phyloP scores from a whole-genome alignment of 2,888 invertebrate genomes.

The Epirrhoe tristata region DNA sequence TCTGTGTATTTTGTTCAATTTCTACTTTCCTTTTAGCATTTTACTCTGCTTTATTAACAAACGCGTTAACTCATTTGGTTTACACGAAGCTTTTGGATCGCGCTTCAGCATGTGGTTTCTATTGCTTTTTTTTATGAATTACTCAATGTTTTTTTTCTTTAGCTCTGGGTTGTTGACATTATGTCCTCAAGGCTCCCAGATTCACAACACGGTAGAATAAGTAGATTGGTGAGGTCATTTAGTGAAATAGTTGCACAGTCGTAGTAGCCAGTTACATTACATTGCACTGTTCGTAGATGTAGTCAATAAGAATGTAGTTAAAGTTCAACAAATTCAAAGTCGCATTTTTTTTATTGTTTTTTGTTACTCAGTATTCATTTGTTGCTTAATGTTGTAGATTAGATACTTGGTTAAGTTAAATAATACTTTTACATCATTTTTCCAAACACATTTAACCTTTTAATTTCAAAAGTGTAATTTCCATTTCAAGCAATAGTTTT shows the following conservation, averaged over 20 bases:
- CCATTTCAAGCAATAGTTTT: neutral
- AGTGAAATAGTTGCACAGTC: slow-evolving; percentile 21
- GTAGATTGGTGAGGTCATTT: slow-evolving; percentile 19
- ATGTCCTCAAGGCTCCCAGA: slow-evolving; percentile 77
- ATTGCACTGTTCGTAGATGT: neutral
- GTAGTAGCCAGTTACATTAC: no score
- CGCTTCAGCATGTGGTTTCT: slow-evolving; percentile 53
- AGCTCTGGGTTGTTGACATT: slow-evolving; percentile 71
- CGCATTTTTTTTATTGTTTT: neutral
- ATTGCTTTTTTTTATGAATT: slow-evolving; percentile 40
- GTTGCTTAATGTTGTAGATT: slow-evolving; percentile 12
- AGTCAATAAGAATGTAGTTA: neutral
- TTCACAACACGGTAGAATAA: slow-evolving; percentile 30
- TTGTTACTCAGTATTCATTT: slow-evolving; percentile 2
- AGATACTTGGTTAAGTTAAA: neutral
- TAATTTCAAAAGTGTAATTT: neutral
- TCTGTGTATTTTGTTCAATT: slow-evolving; percentile 23
- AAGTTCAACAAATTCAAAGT: neutral
- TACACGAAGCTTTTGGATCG: slow-evolving; percentile 41
- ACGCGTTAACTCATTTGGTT: slow-evolving; percentile 41
- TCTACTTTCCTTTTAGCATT: slow-evolving; percentile 39
- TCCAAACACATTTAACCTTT: neutral
- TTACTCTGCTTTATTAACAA: slow-evolving; percentile 40
- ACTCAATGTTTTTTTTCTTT: slow-evolving; percentile 30
- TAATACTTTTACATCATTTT: neutral